Evolutionary conservation across 2,888 invertebrate species (phyloP).

Genomic region (Chironomus tentans): DNA sequence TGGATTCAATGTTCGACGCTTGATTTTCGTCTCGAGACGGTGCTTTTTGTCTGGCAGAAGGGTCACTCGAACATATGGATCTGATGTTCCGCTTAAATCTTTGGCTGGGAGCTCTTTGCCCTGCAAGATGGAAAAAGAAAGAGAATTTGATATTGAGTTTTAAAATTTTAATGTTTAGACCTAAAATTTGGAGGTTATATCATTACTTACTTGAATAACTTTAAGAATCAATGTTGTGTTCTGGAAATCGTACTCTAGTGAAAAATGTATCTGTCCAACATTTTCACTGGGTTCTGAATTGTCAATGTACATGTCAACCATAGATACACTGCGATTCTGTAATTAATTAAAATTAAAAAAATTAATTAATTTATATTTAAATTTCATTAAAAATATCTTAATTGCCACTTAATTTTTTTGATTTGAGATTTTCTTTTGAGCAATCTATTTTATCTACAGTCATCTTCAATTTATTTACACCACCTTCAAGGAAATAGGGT

Average conservation of each 20-base stretch:
- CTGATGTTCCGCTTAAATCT: constrained; percentile 84
- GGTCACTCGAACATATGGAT: constrained; percentile 85
- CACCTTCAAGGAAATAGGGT: too few relatives aligned
- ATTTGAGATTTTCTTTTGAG: too few relatives aligned
- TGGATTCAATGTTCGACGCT: constrained; percentile 80
- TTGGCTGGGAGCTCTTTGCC: constrained; percentile 91
- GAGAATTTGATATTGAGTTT: too few relatives aligned
- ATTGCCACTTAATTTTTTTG: background rate
- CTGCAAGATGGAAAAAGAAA: constrained; percentile 43
- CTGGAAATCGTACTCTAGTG: constrained; percentile 87
- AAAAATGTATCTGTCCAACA: constrained; percentile 90
- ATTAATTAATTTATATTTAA: background rate
- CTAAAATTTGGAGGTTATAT: too few relatives aligned
- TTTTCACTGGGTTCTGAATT: constrained; percentile 87
- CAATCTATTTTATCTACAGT: too few relatives aligned
- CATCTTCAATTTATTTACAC: too few relatives aligned
- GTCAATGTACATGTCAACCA: constrained; percentile 93
- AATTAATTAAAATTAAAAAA: constrained; percentile 30
- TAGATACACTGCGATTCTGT: constrained; percentile 80
- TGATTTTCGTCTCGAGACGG: constrained; percentile 85
- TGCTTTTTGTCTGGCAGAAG: constrained; percentile 86
- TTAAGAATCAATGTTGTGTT: constrained; percentile 82
- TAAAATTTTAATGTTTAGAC: too few relatives aligned
- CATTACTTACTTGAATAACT: constrained; percentile 68
- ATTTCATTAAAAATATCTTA: too few relatives aligned